These are phyloP conservation scores for Apodemus sylvaticus DNA, from an alignment of 2,113 vertebrate species.

Conservation along the genomic window DNA sequence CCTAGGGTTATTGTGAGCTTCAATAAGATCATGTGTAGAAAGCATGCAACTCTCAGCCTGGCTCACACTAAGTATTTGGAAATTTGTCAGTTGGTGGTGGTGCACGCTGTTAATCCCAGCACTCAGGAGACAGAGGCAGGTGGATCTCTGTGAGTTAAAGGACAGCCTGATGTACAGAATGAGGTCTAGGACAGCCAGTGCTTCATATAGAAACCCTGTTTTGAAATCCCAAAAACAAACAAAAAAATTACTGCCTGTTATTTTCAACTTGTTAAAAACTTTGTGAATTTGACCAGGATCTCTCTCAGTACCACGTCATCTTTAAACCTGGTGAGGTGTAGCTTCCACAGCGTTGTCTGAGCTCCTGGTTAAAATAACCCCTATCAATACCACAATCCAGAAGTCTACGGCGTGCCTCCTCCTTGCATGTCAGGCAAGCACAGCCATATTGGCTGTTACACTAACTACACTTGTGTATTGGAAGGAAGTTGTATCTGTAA, in stretches of 20 bases:
- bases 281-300: conserved; percentile 35
- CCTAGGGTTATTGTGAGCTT: not conserved
- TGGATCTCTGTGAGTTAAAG: not conserved
- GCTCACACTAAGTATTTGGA: conserved; percentile 29
- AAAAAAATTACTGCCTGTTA: not conserved
- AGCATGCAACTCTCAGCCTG: not conserved
- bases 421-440: not conserved
- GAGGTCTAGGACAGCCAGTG: not conserved
- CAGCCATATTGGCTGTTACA: not conserved
- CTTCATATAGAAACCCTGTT: not conserved
- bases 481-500: not conserved
- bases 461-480: not conserved
- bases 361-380: not conserved
- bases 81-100: not conserved
- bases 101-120: not conserved
- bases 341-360: not conserved
- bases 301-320: not conserved
- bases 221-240: not conserved
- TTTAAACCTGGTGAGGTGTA: conserved; percentile 20
- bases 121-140: not conserved
- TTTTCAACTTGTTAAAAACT: conserved; percentile 41
- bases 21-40: not conserved
- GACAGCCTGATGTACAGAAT: not conserved
- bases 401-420: not conserved
- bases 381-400: not conserved